Base-by-base conservation (phyloP, 1,140 invertebrate genomes). In the Drosophila hydei region DNA sequence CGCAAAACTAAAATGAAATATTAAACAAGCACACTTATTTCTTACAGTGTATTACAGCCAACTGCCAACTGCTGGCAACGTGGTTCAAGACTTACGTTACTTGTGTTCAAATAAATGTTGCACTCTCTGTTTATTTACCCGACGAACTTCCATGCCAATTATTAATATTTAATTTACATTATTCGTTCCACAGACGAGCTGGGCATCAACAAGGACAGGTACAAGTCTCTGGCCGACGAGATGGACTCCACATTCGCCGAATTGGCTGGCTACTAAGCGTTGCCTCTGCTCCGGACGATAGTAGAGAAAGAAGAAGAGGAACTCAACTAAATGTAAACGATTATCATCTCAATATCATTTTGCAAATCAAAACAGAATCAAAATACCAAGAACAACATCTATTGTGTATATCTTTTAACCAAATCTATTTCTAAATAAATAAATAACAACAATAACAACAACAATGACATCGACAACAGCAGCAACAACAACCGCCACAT, bases 121-220 rank as follows among this genome's bases (percentile, higher is more conserved):
- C 48, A 75, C 30, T 33, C 67, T 77, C 55, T 48, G 27, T 67
- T 48, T 81, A 45, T 14, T 55, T 42, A 43, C 19, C 56, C 43
- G 21, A 16, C 2, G 14, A 8, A 12, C 7, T 45, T 11, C 1
- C 11, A 19, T 11, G 8, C 4, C 16, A 4, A 7, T 16, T 45
- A 23, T 23, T 51, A 42, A 63, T 48, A 45, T 21, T 4, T n/a
- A 6, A 27, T 92, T 0, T n/a, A 25, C 14, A 14, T 45, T 51
- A 47, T 70, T 23, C 38, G 51, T 23, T 64, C 40, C 60, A 67
- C 94, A 99, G 98, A 99, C 93, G 98, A 99, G 94, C 94, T 99
- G 93, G 97, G 98, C 90, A 96, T 98, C 94, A 98, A 99, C 95
- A 99, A 99, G 95, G 98, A 99, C 94, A 97, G 97, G 95, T 99